These are phyloP conservation scores for Hyaena hyaena DNA, from an alignment of 2,113 vertebrate genomes.

Conservation along the genomic window DNA sequence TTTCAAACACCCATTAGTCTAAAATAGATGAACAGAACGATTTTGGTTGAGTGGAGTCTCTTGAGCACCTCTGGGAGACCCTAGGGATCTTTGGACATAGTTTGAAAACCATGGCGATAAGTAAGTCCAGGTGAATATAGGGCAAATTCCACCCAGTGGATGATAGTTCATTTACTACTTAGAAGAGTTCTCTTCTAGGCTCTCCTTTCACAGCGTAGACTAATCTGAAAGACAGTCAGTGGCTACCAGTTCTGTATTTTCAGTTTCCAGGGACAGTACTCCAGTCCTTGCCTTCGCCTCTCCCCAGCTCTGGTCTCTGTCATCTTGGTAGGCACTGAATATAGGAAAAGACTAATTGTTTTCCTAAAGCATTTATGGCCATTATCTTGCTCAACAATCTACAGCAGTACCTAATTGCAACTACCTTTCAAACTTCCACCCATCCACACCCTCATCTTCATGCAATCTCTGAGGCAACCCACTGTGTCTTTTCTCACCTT, in stretches of 20 bases:
- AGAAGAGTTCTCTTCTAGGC: not conserved
- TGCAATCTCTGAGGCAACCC: not conserved
- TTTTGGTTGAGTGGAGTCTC: not conserved
- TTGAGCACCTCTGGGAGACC: not conserved
- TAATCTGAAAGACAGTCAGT: not conserved
- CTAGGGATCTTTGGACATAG: not conserved
- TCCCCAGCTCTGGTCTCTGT: not conserved
- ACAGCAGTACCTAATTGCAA: not conserved
- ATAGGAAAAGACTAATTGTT: not conserved
- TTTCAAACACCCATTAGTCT: not conserved
- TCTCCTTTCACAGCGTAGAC: not conserved
- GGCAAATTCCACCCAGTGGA: not conserved
- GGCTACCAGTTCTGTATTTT: not conserved
- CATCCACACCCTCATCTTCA: not conserved
- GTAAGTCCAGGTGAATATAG: not conserved
- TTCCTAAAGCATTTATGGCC: not conserved
- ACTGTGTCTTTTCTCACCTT: not conserved
- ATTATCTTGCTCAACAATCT: slow-evolving; percentile 14
- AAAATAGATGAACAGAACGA: not conserved
- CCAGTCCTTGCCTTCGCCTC: not conserved
- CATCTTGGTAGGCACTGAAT: not conserved
- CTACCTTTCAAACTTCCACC: not conserved
- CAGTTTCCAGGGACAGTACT: not conserved
- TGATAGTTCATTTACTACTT: not conserved
- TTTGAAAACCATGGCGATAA: not conserved